A percentile compares a stretch with the other conserved stretches of the same genome.
These are phyloP conservation scores for Sarcophaga rosellei DNA, from an alignment of 2,888 invertebrate genomes.

Conservation along the genomic window DNA sequence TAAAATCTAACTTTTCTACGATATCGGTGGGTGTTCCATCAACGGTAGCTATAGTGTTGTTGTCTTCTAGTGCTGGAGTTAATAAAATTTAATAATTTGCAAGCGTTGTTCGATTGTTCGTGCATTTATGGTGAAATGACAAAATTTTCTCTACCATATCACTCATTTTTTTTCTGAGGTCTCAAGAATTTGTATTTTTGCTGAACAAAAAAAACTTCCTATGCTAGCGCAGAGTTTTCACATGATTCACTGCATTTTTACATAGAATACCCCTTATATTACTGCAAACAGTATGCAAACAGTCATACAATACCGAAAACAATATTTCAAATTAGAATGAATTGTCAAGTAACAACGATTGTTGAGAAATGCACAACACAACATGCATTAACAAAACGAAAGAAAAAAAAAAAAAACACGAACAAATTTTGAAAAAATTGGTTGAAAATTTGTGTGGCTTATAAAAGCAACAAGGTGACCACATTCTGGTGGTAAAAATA, in stretches of 20 bases:
- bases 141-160: too few relatives aligned
- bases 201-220: not conserved
- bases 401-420: slow-evolving; percentile 11
- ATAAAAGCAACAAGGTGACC: slow-evolving; percentile 66
- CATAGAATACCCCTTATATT: not conserved
- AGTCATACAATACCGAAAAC: slow-evolving; percentile 10
- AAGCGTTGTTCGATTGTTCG: too few relatives aligned
- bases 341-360: slow-evolving; percentile 56
- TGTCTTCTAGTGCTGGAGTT: too few relatives aligned
- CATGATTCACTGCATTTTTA: not conserved
- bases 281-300: not conserved
- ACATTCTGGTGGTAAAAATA: slow-evolving; percentile 58
- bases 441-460: slow-evolving; percentile 52
- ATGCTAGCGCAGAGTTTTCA: too few relatives aligned
- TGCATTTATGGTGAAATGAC: too few relatives aligned
- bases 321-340: slow-evolving; percentile 56
- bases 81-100: too few relatives aligned
- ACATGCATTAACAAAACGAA: slow-evolving; percentile 39
- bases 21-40: too few relatives aligned
- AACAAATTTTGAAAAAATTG: slow-evolving; percentile 8
- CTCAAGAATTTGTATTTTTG: too few relatives aligned
- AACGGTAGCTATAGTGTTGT: too few relatives aligned
- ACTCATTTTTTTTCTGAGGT: too few relatives aligned
- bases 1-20: too few relatives aligned
- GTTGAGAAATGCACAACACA: slow-evolving; percentile 50